Conservation (phyloP, 2,888 invertebrate species). For the Caenorhabditis sinica region DNA sequence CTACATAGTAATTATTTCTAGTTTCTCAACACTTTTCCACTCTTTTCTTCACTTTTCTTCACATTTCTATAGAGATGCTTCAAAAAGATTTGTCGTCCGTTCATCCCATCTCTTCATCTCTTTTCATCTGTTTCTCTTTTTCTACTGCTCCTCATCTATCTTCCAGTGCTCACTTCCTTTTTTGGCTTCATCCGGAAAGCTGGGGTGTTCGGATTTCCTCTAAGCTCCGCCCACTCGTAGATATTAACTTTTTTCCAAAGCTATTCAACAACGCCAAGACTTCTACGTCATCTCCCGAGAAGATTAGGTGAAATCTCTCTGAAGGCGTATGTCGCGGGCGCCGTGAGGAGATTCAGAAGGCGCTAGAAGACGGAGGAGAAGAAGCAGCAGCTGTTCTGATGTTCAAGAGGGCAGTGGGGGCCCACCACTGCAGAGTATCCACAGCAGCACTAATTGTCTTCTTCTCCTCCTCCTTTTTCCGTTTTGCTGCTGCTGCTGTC, state of each 20-base stretch:
- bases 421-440: no score
- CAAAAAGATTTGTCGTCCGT: not conserved
- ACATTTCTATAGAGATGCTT: not conserved
- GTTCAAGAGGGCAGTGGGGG: no score
- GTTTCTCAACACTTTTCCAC: no score
- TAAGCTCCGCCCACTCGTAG: constrained; percentile 18
- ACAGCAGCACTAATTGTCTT: constrained; percentile 5
- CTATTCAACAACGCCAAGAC: not conserved
- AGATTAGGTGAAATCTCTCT: not conserved
- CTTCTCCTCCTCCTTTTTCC: not conserved
- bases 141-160: not conserved
- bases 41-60: not conserved
- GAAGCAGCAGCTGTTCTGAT: not conserved
- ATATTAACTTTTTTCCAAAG: constrained; percentile 9
- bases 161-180: constrained; percentile 1
- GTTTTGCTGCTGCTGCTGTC: no score
- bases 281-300: not conserved
- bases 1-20: no score
- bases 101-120: constrained; percentile 5
- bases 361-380: not conserved
- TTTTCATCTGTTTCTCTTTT: no score
- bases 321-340: not conserved
- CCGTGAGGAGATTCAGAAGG: not conserved
- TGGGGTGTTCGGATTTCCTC: no score
- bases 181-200: constrained; percentile 1